A percentile compares a stretch with the other conserved stretches of the same genome.
These are phyloP conservation scores for Turdus rufiventris DNA, from an alignment of 2,113 vertebrate species.

Conservation along the genomic window DNA sequence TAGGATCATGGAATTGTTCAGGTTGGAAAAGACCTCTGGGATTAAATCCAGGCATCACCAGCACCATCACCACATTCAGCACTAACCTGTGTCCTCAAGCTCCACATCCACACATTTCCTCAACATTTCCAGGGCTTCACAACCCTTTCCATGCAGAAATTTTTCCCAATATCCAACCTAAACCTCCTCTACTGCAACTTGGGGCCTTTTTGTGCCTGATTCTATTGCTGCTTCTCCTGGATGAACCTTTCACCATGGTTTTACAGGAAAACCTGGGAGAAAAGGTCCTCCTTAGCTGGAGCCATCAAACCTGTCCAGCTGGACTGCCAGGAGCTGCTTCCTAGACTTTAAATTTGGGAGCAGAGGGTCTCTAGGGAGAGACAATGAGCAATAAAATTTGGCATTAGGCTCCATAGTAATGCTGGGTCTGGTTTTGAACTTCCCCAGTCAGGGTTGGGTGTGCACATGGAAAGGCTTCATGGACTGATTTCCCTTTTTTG, in stretches of 20 bases:
- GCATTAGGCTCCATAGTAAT: rapidly evolving
- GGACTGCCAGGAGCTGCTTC: background rate
- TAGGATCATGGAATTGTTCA: background rate
- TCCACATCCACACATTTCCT: background rate
- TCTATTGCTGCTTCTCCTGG: background rate
- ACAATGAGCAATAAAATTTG: background rate
- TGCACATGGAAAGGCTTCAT: background rate
- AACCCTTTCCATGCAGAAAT: background rate
- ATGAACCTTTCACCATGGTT: background rate
- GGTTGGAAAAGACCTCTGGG: background rate
- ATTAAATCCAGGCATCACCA: background rate
- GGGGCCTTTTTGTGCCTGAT: background rate
- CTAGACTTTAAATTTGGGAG: background rate
- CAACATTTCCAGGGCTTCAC: background rate
- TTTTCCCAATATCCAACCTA: background rate
- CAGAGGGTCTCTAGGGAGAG: background rate
- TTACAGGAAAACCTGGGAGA: background rate
- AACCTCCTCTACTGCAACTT: background rate
- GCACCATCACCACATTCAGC: background rate
- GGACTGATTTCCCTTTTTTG: background rate
- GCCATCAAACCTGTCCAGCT: background rate
- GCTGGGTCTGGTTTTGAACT: background rate
- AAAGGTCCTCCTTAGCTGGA: background rate
- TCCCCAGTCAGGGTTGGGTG: background rate
- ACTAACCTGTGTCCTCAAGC: background rate